phyloP scores from a whole-genome alignment of 1,140 invertebrate species.

The Drosophila funebris region DNA sequence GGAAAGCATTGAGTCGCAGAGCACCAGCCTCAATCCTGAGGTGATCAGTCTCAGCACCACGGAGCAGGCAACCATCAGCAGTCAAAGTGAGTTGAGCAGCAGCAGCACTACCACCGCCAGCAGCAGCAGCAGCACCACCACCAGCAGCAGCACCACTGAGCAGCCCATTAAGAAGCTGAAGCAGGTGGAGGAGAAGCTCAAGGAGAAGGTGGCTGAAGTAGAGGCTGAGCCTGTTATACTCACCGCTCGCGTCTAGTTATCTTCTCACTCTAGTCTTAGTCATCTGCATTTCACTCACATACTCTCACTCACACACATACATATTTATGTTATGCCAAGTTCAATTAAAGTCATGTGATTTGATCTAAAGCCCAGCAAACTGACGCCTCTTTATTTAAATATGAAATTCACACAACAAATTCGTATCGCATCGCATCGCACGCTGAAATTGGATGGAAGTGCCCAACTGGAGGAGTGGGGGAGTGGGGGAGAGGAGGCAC shows the following conservation, averaged over 20 bases:
- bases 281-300: constrained; percentile 6
- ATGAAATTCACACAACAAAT: constrained; percentile 64
- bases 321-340: constrained; percentile 73
- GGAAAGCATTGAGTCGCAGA: constrained; percentile 48
- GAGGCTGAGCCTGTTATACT: constrained; percentile 79
- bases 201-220: constrained; percentile 81
- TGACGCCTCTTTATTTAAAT: constrained; percentile 60
- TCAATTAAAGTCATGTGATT: constrained; percentile 80
- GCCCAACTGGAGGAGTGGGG: background rate
- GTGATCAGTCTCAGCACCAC: constrained; percentile 11
- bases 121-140: background rate
- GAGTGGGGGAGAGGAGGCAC: background rate
- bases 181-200: constrained; percentile 75
- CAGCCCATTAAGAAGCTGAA: constrained; percentile 61
- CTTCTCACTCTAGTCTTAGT: constrained; percentile 39
- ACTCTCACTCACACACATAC: constrained; percentile 14
- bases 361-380: constrained; percentile 42
- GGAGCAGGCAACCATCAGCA: constrained; percentile 23
- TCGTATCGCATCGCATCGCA: constrained; percentile 13
- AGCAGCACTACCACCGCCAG: background rate
- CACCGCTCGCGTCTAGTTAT: constrained; percentile 62
- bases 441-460: background rate
- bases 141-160: constrained; percentile 47
- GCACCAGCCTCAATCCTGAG: constrained; percentile 28
- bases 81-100: constrained; percentile 5